A percentile compares a stretch with the other conserved stretches of the same genome.
phyloP scores from a whole-genome alignment of 2,888 invertebrate genomes.

The Arge pagana region DNA sequence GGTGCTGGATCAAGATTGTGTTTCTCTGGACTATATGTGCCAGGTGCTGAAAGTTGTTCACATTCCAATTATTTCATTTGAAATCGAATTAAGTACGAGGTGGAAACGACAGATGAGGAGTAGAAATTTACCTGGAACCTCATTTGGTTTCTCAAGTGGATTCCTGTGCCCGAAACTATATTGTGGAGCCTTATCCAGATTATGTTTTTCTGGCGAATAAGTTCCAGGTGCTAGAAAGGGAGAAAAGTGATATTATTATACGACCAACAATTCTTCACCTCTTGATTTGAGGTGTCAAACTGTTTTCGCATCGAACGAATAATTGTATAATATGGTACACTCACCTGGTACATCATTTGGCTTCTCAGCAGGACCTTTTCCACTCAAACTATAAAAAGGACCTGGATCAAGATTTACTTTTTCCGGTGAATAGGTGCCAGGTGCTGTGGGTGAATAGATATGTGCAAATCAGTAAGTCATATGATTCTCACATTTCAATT shows the following conservation, averaged over 20 bases:
- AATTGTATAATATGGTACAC: background rate
- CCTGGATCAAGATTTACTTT: conserved; percentile 62
- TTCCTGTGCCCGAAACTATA: conserved; percentile 75
- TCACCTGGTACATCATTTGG: conserved; percentile 53
- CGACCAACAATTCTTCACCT: too few relatives aligned
- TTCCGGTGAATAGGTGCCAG: conserved; percentile 64
- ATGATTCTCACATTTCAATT: background rate
- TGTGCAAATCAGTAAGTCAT: background rate
- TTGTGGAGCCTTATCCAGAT: conserved; percentile 64
- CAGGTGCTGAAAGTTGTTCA: conserved; percentile 42
- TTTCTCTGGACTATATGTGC: conserved; percentile 46
- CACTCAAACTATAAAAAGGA: conserved; percentile 62
- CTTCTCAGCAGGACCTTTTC: conserved; percentile 56
- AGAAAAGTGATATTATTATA: background rate
- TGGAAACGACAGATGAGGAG: background rate
- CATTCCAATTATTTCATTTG: too few relatives aligned
- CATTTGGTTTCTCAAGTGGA: conserved; percentile 64
- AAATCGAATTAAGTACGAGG: too few relatives aligned
- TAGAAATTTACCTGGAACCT: conserved; percentile 60
- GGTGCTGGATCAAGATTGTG: conserved; percentile 62
- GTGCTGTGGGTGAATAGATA: conserved; percentile 34
- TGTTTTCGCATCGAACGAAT: too few relatives aligned
- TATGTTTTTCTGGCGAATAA: conserved; percentile 63
- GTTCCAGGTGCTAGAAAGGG: conserved; percentile 57
- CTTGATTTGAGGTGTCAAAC: too few relatives aligned